phyloP scores from a whole-genome alignment of 2,797 vertebrate genomes.

The Gambusia yucatana region DNA sequence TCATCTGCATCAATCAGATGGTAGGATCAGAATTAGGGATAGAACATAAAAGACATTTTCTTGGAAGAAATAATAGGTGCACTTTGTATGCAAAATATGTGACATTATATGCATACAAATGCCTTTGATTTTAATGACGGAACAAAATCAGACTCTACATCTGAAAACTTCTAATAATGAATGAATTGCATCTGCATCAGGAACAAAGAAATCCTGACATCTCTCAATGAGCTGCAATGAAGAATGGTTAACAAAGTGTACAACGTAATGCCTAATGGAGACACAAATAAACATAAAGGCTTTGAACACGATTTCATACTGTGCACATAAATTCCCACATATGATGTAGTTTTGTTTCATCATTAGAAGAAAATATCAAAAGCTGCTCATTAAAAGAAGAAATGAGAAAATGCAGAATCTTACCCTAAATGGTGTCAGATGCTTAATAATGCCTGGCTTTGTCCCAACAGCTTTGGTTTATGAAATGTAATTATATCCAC shows the following conservation, averaged over 20 bases:
- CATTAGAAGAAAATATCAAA: background rate
- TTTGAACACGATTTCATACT: background rate
- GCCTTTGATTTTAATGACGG: background rate
- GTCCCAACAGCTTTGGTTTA: constrained; percentile 13
- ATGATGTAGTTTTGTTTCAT: background rate
- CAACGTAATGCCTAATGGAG: background rate
- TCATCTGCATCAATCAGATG: background rate
- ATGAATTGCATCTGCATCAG: background rate
- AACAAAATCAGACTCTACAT: background rate
- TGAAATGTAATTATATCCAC: constrained; percentile 22
- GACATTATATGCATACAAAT: background rate
- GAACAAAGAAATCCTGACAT: background rate
- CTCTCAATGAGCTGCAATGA: background rate
- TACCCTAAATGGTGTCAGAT: constrained; percentile 11
- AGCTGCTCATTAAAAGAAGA: background rate
- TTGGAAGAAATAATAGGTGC: background rate
- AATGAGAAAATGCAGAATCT: background rate
- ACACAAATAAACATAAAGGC: background rate
- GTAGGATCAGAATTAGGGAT: background rate
- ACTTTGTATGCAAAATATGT: background rate
- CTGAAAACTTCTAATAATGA: background rate
- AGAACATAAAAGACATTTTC: background rate
- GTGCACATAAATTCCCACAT: background rate
- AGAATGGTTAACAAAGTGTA: background rate
- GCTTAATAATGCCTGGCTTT: constrained; percentile 13